These are phyloP conservation scores for Callorhinus ursinus DNA, from an alignment of 2,113 vertebrate species.

Conservation along the genomic window DNA sequence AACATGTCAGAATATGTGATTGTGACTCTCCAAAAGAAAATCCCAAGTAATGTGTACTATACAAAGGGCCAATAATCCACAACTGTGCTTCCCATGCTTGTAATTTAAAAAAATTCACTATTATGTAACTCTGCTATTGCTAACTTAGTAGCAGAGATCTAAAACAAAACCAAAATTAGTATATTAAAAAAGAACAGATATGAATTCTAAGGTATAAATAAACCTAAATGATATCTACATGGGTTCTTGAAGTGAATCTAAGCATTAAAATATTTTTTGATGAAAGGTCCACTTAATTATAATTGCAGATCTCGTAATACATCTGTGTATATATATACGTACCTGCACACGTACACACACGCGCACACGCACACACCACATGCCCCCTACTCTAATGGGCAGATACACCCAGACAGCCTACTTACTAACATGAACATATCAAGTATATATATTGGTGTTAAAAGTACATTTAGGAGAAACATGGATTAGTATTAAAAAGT, in stretches of 20 bases:
- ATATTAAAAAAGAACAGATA: not conserved
- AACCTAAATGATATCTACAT: not conserved
- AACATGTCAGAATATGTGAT: not conserved
- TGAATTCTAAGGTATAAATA: not conserved
- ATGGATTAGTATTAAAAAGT: constrained; percentile 46
- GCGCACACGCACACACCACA: not conserved
- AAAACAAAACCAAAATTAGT: constrained; percentile 48
- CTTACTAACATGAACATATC: constrained; percentile 23
- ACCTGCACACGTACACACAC: not conserved
- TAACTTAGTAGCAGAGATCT: constrained; percentile 38
- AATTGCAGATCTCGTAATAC: not conserved
- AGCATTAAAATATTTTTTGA: constrained; percentile 3
- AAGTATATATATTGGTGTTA: constrained; percentile 32
- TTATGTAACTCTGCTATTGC: not conserved
- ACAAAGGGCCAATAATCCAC: constrained; percentile 12
- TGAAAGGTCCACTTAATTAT: not conserved
- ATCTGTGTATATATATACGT: not conserved
- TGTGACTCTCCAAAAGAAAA: constrained; percentile 36
- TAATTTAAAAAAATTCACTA: constrained; percentile 14
- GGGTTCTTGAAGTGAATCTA: constrained; percentile 21
- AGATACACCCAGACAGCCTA: not conserved
- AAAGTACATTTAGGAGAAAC: constrained; percentile 38
- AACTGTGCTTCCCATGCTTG: constrained; percentile 15
- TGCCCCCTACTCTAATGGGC: not conserved
- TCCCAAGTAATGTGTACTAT: not conserved